phyloP scores from a whole-genome alignment of 2,888 invertebrate genomes.

The Lithosia quadra region DNA sequence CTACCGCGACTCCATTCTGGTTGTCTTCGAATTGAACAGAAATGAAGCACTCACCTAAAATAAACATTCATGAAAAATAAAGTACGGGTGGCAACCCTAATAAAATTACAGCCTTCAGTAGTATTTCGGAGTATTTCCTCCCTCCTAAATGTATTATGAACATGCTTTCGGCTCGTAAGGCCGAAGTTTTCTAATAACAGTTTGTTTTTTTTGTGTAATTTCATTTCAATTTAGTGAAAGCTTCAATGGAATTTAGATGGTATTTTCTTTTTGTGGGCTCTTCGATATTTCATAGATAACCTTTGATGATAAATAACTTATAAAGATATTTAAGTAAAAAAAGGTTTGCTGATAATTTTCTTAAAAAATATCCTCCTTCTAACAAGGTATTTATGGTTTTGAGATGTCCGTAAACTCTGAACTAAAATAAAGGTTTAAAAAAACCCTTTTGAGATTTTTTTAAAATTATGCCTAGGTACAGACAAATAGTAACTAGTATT shows the following conservation, averaged over 20 bases:
- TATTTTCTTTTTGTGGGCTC: not conserved
- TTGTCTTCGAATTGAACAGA: not conserved
- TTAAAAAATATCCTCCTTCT: not conserved
- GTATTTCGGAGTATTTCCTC: slow-evolving; percentile 16
- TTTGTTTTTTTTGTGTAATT: slow-evolving; percentile 9
- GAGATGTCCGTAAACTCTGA: too few relatives aligned
- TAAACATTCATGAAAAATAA: slow-evolving; percentile 5
- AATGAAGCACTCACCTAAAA: not conserved
- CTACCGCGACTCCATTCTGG: not conserved
- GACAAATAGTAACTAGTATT: too few relatives aligned
- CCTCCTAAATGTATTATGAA: slow-evolving; percentile 5
- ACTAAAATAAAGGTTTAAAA: too few relatives aligned
- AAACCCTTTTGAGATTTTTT: too few relatives aligned
- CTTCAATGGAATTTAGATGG: not conserved
- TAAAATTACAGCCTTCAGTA: slow-evolving; percentile 11
- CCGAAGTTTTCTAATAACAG: slow-evolving; percentile 13
- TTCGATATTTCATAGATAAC: not conserved
- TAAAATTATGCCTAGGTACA: too few relatives aligned
- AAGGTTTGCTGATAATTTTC: not conserved
- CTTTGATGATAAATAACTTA: not conserved
- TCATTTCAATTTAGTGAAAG: slow-evolving; percentile 9
- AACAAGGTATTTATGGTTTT: too few relatives aligned
- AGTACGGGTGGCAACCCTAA: not conserved
- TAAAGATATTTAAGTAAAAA: too few relatives aligned
- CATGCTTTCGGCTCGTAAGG: not conserved